Evolutionary conservation across 2,888 invertebrate genomes (phyloP).

Genomic region (Zelleria hepariella): DNA sequence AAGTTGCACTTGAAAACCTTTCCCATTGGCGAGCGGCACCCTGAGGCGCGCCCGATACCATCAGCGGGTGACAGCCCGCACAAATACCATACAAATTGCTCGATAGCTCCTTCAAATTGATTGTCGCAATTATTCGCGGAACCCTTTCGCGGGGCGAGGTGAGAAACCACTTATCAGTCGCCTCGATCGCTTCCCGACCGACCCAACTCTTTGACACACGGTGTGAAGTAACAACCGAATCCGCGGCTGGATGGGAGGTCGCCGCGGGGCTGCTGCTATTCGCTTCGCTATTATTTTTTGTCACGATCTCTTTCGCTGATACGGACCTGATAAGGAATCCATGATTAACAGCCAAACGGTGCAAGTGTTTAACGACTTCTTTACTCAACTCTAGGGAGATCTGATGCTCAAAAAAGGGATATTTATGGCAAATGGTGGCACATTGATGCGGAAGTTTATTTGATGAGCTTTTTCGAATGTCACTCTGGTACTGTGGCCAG

Average conservation of each 20-base stretch:
- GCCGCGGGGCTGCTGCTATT: slow-evolving; percentile 40
- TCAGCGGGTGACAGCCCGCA: slow-evolving; percentile 70
- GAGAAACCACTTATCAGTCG: slow-evolving; percentile 65
- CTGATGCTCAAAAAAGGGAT: slow-evolving; percentile 13
- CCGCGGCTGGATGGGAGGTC: slow-evolving; percentile 35
- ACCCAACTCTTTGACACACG: slow-evolving; percentile 58
- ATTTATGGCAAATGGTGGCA: slow-evolving; percentile 17
- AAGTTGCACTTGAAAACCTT: slow-evolving; percentile 47
- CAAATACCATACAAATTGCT: slow-evolving; percentile 70
- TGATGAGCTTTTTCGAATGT: slow-evolving; percentile 1
- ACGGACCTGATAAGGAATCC: slow-evolving; percentile 36
- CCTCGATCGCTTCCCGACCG: slow-evolving; percentile 37
- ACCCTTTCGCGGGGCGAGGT: slow-evolving; percentile 68
- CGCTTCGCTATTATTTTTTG: slow-evolving; percentile 49
- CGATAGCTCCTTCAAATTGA: slow-evolving; percentile 68
- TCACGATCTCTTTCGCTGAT: slow-evolving; percentile 41
- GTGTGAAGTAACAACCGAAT: slow-evolving; percentile 55
- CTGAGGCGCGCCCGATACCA: slow-evolving; percentile 59
- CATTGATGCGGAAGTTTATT: slow-evolving; percentile 17
- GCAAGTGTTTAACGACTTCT: slow-evolving; percentile 36
- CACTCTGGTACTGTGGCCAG: slow-evolving; percentile 8
- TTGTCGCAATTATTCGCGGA: slow-evolving; percentile 70
- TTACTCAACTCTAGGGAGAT: slow-evolving; percentile 20
- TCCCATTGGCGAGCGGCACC: slow-evolving; percentile 53
- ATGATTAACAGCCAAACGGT: slow-evolving; percentile 33